Evolutionary conservation across 2,797 vertebrate genomes (phyloP).

Genomic region (Mus minutoides): DNA sequence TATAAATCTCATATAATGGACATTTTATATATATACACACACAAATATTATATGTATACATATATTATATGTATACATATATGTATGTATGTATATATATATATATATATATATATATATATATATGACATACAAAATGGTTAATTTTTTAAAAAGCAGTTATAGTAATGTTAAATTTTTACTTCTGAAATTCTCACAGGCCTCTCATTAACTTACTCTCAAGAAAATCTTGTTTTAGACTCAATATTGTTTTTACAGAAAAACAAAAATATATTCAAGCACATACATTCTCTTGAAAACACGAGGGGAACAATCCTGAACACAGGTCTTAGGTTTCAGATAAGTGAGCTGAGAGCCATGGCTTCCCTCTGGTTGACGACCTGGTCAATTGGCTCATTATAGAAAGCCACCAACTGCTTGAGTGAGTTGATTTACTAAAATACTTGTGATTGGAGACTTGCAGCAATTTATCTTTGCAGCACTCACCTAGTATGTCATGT

Average conservation of each 20-base stretch:
- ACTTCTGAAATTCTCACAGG: neutral
- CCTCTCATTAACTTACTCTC: neutral
- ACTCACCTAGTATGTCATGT: neutral
- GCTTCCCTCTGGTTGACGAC: fast-evolving
- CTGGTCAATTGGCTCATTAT: neutral
- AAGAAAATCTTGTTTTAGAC: neutral
- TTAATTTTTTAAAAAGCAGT: neutral
- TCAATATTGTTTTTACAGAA: neutral
- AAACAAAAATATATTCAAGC: neutral
- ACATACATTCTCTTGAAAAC: neutral
- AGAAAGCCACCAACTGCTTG: neutral
- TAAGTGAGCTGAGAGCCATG: neutral
- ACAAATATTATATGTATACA: no score
- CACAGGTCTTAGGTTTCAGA: neutral
- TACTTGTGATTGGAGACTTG: neutral
- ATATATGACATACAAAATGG: neutral
- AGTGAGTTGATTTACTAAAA: neutral
- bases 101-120: neutral
- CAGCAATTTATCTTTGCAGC: neutral
- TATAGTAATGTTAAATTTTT: neutral
- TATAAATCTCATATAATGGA: no score
- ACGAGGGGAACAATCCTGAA: neutral
- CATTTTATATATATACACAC: no score
- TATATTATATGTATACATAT: no score
- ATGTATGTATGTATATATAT: neutral